Base-by-base conservation (phyloP, 2,888 invertebrate genomes). In the Agrypnus murinus region DNA sequence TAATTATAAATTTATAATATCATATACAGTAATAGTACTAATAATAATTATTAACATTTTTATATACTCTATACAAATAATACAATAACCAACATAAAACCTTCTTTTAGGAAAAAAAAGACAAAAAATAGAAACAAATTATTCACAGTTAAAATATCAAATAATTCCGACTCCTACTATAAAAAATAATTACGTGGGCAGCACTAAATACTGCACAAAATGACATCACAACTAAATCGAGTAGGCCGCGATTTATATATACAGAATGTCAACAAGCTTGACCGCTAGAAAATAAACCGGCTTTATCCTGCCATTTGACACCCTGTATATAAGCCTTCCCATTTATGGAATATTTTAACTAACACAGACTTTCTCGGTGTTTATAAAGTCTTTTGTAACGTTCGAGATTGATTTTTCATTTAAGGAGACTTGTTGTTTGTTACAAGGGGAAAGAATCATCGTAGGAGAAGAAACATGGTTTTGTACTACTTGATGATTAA, bases 381-480 rank as follows among this genome's bases (percentile, higher is more conserved):
- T 69, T 57, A 75, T 60, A 50, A 75, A 75, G 40, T 74, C 60
- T 31, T 65, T 64, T 4, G 70, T 65, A 2, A 63, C 55, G 38
- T 64, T 59, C 12, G 43, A 8, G 38, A 69, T 48, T 7, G 34
- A 3, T 36, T 19, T 50, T 14, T 59, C 36, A 10, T 55, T 65
- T 65, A 43, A 32, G 36, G 34, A 55, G 14, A 36, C 55, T 17
- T n/a, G 36, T 6, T 34, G 15, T n/a, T 17, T 50, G 17, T 5
- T 15, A 10, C 10, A 57, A 17, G 38, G 40, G 7, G 34, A 17
- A 1, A 7, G 5, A 40, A 38, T 8, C n/a, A n/a, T n/a, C 9
- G 12, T 15, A 32, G 60, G 60, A 46, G 60, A 6, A 15, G 15
- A n/a, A n/a, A n/a, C 32, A n/a, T 25, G 5, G 1, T 17, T 45